A percentile compares a stretch with the other conserved stretches of the same genome.
Conservation (phyloP, 2,888 invertebrate genomes). For the Ennomos fuscantarius region DNA sequence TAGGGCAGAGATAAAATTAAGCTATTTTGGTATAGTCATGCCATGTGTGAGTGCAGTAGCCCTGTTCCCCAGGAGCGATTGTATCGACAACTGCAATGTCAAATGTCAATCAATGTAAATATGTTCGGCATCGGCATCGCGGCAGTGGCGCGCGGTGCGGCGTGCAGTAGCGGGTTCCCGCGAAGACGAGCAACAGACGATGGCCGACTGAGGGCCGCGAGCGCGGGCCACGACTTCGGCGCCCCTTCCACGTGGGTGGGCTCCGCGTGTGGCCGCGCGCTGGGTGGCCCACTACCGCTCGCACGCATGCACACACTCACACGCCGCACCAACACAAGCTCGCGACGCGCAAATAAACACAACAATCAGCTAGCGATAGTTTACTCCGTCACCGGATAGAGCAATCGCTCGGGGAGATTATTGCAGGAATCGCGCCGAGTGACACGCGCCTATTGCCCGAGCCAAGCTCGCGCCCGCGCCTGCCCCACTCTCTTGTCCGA, state of each 20-base stretch:
- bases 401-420: constrained; percentile 77
- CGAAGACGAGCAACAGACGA: constrained; percentile 37
- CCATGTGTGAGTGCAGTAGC: constrained; percentile 18
- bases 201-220: constrained; percentile 31
- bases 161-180: constrained; percentile 36
- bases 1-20: no score
- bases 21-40: background rate
- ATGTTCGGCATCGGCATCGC: constrained; percentile 28
- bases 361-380: constrained; percentile 84
- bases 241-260: constrained; percentile 82
- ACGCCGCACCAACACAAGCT: constrained; percentile 70
- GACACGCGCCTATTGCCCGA: constrained; percentile 64
- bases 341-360: constrained; percentile 80
- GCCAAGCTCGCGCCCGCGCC: constrained; percentile 33
- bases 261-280: constrained; percentile 82
- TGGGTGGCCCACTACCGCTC: constrained; percentile 79
- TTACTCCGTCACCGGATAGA: constrained; percentile 83
- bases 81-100: constrained; percentile 48
- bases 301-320: constrained; percentile 71
- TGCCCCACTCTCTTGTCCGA: constrained; percentile 19
- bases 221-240: constrained; percentile 63
- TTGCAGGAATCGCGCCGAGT: constrained; percentile 68
- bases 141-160: constrained; percentile 40
- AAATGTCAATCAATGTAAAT: constrained; percentile 64
- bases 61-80: constrained; percentile 18